Conservation (phyloP, 37 sponge, comb jelly and placozoan genomes). For the Mnemiopsis leidyi region DNA sequence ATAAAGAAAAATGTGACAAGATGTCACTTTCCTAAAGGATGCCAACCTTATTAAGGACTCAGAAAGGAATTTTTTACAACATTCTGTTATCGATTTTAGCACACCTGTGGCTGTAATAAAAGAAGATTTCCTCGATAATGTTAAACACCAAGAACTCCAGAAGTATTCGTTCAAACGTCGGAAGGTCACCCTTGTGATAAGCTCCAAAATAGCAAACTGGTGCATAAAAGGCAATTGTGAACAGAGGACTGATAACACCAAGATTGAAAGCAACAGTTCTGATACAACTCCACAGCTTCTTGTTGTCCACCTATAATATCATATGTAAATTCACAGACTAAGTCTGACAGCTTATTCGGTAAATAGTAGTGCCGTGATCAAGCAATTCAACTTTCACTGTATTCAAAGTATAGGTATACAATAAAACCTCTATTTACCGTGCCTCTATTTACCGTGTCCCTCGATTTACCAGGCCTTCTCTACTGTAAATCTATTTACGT, state of each 20-base stretch:
- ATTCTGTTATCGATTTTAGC: background rate
- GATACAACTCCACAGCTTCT: slow-evolving; percentile 70
- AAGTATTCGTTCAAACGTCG: slow-evolving; percentile 70
- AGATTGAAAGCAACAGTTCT: slow-evolving; percentile 69
- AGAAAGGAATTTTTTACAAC: background rate
- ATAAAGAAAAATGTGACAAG: too few species aligned
- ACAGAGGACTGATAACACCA: slow-evolving; percentile 68
- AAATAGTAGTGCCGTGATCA: too few species aligned
- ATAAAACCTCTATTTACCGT: too few species aligned
- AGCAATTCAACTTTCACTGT: too few species aligned
- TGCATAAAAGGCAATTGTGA: slow-evolving; percentile 68
- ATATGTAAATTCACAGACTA: too few species aligned
- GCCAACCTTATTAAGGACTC: background rate
- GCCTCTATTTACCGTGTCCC: too few species aligned
- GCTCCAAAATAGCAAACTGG: slow-evolving; percentile 32
- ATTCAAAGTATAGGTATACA: too few species aligned
- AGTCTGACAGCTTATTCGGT: too few species aligned
- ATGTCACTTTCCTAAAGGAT: too few species aligned
- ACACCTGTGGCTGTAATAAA: slow-evolving; percentile 92
- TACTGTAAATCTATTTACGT: too few species aligned
- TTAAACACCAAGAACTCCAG: slow-evolving; percentile 69
- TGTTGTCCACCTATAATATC: slow-evolving; percentile 70
- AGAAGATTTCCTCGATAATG: slow-evolving; percentile 74
- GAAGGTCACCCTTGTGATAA: slow-evolving; percentile 71
- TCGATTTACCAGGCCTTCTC: too few species aligned